Conservation (phyloP, 2,888 invertebrate species). For the Automeris io region DNA sequence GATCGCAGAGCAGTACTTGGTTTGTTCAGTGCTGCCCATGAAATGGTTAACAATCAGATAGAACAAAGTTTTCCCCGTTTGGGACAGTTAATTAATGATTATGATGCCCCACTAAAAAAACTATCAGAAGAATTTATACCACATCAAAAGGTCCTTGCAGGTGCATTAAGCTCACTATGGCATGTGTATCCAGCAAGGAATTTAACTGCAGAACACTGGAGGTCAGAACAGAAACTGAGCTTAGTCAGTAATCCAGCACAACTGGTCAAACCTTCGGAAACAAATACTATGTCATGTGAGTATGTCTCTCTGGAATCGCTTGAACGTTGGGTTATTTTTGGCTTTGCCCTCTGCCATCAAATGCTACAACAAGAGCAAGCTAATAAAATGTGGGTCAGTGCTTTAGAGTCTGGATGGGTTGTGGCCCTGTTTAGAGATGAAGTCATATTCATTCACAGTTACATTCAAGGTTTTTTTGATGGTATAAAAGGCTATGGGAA, state of each 20-base stretch:
- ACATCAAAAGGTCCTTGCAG: slow-evolving; percentile 90
- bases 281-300: slow-evolving; percentile 98
- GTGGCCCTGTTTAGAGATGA: slow-evolving; percentile 97
- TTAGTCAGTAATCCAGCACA: slow-evolving; percentile 96
- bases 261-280: slow-evolving; percentile 94
- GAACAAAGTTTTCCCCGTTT: slow-evolving; percentile 96
- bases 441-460: slow-evolving; percentile 96
- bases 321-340: slow-evolving; percentile 98
- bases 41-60: slow-evolving; percentile 93
- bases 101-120: slow-evolving; percentile 96
- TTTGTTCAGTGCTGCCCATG: slow-evolving; percentile 98
- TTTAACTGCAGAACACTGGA: slow-evolving; percentile 95
- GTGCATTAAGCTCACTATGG: slow-evolving; percentile 92
- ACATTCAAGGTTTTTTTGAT: slow-evolving; percentile 95
- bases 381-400: slow-evolving; percentile 93
- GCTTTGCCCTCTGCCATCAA: slow-evolving; percentile 93
- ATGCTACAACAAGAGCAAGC: slow-evolving; percentile 90
- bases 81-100: slow-evolving; percentile 98
- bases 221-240: slow-evolving; percentile 94
- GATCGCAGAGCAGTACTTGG: slow-evolving; percentile 98
- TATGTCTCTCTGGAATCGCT: slow-evolving; percentile 95
- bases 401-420: slow-evolving; percentile 96
- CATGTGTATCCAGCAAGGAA: slow-evolving; percentile 93
- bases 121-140: slow-evolving; percentile 97
- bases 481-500: slow-evolving; percentile 96